Base-by-base conservation (phyloP, 2,888 invertebrate genomes). In the Mythimna albipuncta region DNA sequence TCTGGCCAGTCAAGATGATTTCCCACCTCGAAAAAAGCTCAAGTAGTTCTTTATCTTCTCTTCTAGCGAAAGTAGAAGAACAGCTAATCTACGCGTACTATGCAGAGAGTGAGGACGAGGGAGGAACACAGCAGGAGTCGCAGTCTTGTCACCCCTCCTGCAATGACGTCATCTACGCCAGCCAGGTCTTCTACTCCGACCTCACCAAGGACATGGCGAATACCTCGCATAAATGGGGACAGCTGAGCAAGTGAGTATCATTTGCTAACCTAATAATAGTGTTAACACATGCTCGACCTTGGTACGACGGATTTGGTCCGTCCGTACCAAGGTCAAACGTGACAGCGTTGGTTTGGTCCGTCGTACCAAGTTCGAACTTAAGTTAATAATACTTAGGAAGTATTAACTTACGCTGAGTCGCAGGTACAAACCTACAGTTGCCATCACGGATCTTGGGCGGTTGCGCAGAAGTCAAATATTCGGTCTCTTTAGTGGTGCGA, bases 121-220 rank as follows among this genome's bases (percentile, higher is more conserved):
- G 89, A 26, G 85, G 88, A 0, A 86, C 88, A 2, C 87, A 86
- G 0, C 81, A 87, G 0, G 85, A 89, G 67, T 85, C 91, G 0
- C 87, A 89, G 32, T 94, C 95, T 0, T 96, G 96, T 82, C 94
- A 93, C 47, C 95, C 96, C 0, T 92, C 94, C 0, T 96, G 96
- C 85, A 95, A 96, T 69, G 94, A 95, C 81, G 88, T 96, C 70
- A 88, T 94, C 16, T 96, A 96, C 80, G 93, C 92, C 73, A 93
- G 93, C 63, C 95, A 96, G 75, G 96, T 96, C 2, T 96, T 94
- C 85, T 96, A 96, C 87, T 95, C 96, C 0, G 96, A 96, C 65
- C 86, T 95, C 19, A 90, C 88, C 3, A 89, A 89, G 64, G 92
- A 91, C 3, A 81, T 86, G 16, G 87, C 87, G 19, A 84, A 85